phyloP scores from a whole-genome alignment of 2,113 vertebrate genomes.

The Diadophis punctatus region DNA sequence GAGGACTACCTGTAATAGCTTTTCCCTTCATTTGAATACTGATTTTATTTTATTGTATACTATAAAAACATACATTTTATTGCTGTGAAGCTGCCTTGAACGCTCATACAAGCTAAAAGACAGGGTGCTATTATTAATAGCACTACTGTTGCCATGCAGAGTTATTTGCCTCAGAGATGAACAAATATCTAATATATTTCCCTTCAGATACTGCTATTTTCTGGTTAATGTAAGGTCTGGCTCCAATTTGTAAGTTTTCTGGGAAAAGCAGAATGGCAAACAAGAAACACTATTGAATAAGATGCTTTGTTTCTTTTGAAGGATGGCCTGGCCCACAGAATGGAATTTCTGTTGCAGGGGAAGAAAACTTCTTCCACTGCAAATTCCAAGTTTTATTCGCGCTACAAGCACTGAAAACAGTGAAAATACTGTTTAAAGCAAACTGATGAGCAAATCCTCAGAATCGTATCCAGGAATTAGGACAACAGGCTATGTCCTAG shows the following conservation, averaged over 20 bases:
- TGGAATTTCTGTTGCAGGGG: constrained; percentile 7
- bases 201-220: constrained; percentile 38
- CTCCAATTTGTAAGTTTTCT: constrained; percentile 29
- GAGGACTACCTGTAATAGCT: too few species aligned
- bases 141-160: constrained; percentile 23
- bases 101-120: background rate
- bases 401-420: background rate
- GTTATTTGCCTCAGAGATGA: constrained; percentile 32
- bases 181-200: constrained; percentile 43
- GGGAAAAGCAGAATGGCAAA: constrained; percentile 11
- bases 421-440: background rate
- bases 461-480: constrained; percentile 17
- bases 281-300: background rate
- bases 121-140: background rate
- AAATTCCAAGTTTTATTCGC: background rate
- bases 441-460: background rate
- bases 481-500: constrained; percentile 9
- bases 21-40: too few species aligned
- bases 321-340: background rate
- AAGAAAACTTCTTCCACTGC: background rate
- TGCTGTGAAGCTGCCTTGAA: background rate
- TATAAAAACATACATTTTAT: background rate
- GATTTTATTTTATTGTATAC: background rate
- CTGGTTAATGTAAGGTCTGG: constrained; percentile 28
- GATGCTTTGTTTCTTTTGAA: background rate